Evolutionary conservation across 2,113 vertebrate genomes (phyloP).

Genomic region (Hippolais icterina): DNA sequence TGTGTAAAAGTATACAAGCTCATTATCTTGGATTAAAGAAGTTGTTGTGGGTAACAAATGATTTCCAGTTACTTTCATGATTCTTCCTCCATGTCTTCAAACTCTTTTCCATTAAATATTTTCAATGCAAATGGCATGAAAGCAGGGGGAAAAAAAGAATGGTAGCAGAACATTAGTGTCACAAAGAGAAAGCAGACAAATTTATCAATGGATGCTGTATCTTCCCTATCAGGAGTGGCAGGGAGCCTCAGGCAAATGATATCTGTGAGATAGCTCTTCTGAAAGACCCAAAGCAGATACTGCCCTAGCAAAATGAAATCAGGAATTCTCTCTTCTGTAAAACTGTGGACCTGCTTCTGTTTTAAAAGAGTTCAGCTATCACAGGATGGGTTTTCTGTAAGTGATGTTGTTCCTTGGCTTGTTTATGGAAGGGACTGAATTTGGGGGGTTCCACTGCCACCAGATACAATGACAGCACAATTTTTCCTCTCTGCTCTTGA

Average conservation of each 20-base stretch:
- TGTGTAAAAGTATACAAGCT: slow-evolving; percentile 24
- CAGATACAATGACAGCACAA: not conserved
- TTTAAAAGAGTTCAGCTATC: not conserved
- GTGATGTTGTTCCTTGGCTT: not conserved
- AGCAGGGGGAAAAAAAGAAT: not conserved
- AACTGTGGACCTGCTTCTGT: not conserved
- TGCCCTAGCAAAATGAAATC: not conserved
- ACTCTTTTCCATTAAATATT: not conserved
- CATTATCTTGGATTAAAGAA: slow-evolving; percentile 35
- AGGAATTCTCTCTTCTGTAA: not conserved
- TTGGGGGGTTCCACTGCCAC: not conserved
- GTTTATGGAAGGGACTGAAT: accelerated
- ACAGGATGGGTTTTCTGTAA: not conserved
- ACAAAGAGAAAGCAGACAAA: not conserved
- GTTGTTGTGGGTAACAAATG: slow-evolving; percentile 8
- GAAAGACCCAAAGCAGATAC: not conserved
- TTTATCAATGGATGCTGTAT: not conserved
- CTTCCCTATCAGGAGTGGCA: not conserved
- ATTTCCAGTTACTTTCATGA: slow-evolving; percentile 16
- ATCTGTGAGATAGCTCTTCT: not conserved
- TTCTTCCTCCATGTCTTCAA: not conserved
- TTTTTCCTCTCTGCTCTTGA: not conserved
- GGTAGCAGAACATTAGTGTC: accelerated
- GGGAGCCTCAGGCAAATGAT: not conserved
- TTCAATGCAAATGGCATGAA: not conserved